phyloP scores from a whole-genome alignment of 2,797 vertebrate genomes.

The Sebastes flavidus region DNA sequence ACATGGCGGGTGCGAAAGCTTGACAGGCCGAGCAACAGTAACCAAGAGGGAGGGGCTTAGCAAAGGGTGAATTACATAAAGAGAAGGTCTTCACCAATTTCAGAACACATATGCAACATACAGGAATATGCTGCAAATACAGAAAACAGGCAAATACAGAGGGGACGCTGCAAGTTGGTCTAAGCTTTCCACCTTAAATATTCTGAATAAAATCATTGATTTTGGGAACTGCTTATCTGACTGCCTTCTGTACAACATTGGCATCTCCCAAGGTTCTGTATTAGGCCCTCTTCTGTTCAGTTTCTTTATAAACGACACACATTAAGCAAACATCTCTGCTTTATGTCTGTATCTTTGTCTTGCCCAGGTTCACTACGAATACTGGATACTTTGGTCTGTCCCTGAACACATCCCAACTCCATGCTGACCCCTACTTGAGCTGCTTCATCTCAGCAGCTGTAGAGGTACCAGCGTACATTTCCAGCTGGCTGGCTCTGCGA shows the following conservation, averaged over 20 bases:
- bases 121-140: background rate
- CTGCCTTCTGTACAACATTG: background rate
- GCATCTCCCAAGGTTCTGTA: background rate
- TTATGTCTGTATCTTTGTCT: background rate
- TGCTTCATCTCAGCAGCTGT: constrained; percentile 86
- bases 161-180: background rate
- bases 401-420: constrained; percentile 86
- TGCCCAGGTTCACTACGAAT: constrained; percentile 83
- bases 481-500: constrained; percentile 84
- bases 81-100: background rate
- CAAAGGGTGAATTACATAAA: background rate
- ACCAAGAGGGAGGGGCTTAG: too few species aligned
- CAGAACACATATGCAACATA: background rate
- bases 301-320: background rate
- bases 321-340: background rate
- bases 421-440: constrained; percentile 85
- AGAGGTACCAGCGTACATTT: constrained; percentile 86
- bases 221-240: background rate
- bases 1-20: too few species aligned
- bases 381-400: constrained; percentile 87
- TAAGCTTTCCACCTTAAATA: background rate
- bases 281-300: background rate
- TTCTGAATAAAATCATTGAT: background rate
- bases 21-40: background rate
- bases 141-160: background rate